Evolutionary conservation across 2,888 invertebrate genomes (phyloP).

Genomic region (Hipparchia sbordonii): DNA sequence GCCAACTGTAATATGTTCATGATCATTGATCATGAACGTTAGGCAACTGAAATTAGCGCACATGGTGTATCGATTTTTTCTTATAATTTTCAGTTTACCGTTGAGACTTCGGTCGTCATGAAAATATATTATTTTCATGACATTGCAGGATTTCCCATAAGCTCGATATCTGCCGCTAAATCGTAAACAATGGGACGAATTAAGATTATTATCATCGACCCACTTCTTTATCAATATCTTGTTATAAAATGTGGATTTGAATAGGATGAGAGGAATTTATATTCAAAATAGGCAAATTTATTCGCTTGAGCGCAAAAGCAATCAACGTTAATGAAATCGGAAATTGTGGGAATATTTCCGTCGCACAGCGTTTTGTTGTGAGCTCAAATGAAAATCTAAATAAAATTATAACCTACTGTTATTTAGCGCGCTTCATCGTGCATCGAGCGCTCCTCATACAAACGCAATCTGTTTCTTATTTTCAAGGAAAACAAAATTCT

Average conservation of each 20-base stretch:
- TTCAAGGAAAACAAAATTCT: no score
- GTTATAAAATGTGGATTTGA: conserved; percentile 12
- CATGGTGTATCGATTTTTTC: no score
- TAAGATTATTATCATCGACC: not conserved
- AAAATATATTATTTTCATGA: no score
- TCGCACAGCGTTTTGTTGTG: conserved; percentile 11
- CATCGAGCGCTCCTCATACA: no score
- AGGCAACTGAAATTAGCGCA: no score
- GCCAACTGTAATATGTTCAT: no score
- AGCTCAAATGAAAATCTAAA: conserved; percentile 13
- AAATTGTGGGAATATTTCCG: conserved; percentile 22
- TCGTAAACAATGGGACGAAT: not conserved
- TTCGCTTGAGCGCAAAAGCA: conserved; percentile 17
- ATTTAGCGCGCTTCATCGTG: no score
- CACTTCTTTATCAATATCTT: not conserved
- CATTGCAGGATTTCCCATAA: not conserved
- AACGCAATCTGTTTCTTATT: no score
- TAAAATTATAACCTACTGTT: not conserved
- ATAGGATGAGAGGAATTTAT: conserved; percentile 19
- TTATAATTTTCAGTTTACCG: no score
- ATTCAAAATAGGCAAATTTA: conserved; percentile 25
- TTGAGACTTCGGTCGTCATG: no score
- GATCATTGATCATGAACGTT: no score
- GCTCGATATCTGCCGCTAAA: not conserved
- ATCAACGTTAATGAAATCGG: conserved; percentile 24